Percentiles rank a stretch among this genome's conserved stretches.
Evolutionary conservation across 2,888 invertebrate genomes (phyloP).

Genomic region (Cacoxenus indagator): DNA sequence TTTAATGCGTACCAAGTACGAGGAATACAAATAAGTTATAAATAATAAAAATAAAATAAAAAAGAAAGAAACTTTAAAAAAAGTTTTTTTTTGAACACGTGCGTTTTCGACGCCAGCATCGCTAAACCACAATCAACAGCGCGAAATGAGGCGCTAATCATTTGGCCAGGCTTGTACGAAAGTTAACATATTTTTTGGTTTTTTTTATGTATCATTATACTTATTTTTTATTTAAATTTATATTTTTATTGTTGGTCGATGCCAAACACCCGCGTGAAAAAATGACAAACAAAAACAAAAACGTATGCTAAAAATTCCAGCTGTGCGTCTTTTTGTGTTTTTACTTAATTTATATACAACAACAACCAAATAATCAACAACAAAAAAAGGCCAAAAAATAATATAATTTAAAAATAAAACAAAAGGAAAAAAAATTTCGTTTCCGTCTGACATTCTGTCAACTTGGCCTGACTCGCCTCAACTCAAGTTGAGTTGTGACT

Average conservation of each 20-base stretch:
- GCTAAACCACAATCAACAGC: not conserved
- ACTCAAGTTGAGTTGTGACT: not conserved
- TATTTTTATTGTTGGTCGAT: conserved; percentile 27
- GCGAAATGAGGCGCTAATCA: conserved; percentile 1
- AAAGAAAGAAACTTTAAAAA: too few species aligned
- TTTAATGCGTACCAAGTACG: conserved; percentile 42
- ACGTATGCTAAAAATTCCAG: conserved; percentile 14
- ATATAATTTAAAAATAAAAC: not conserved
- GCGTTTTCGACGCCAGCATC: not conserved
- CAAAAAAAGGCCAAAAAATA: not conserved
- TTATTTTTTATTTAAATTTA: too few species aligned
- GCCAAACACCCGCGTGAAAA: conserved; percentile 45
- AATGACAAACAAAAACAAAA: not conserved
- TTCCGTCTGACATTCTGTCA: conserved; percentile 13
- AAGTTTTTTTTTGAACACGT: too few species aligned
- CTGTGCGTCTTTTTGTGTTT: conserved; percentile 13
- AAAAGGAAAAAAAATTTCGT: not conserved
- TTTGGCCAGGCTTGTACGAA: conserved; percentile 24
- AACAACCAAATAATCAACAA: too few species aligned
- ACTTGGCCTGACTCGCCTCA: not conserved
- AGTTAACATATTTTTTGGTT: conserved; percentile 25
- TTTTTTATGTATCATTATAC: too few species aligned
- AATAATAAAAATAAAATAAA: not conserved
- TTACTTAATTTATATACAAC: conserved; percentile 5
- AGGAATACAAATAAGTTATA: conserved; percentile 28